Evolutionary conservation across 1,140 invertebrate species (phyloP).

Genomic region (Dinoponera quadriceps): DNA sequence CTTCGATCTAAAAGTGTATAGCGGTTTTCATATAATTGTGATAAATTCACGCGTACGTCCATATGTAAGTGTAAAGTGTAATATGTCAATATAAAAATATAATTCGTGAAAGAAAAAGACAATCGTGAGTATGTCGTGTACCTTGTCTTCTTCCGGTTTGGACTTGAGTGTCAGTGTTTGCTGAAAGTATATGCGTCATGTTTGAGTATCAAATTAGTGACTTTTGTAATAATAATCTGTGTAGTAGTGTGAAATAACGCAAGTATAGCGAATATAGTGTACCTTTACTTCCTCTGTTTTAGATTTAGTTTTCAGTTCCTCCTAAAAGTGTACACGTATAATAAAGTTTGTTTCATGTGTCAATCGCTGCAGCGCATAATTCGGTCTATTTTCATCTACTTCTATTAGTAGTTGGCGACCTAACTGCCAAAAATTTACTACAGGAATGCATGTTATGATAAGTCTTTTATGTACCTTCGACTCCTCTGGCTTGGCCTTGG

Average conservation of each 20-base stretch:
- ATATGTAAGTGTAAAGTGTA: not conserved
- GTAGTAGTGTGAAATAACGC: not conserved
- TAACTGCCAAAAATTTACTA: not conserved
- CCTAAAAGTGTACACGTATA: slow-evolving; percentile 53
- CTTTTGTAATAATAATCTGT: too few relatives aligned
- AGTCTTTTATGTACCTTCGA: slow-evolving; percentile 71
- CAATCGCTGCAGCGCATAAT: not conserved
- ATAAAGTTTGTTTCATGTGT: not conserved
- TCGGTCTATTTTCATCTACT: not conserved
- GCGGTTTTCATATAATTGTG: not conserved
- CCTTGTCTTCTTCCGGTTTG: slow-evolving; percentile 65
- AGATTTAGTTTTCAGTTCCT: slow-evolving; percentile 58
- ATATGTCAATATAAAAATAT: too few relatives aligned
- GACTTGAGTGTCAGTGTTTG: not conserved
- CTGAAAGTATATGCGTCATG: slow-evolving; percentile 18
- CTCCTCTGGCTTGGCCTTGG: slow-evolving; percentile 72
- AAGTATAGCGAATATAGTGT: slow-evolving; percentile 17
- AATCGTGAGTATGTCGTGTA: slow-evolving; percentile 54
- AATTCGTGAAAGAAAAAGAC: not conserved
- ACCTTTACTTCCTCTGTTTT: slow-evolving; percentile 69
- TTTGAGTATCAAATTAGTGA: not conserved
- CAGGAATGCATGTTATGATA: not conserved
- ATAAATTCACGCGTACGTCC: not conserved
- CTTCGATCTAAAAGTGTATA: slow-evolving; percentile 56
- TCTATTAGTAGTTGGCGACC: not conserved